A percentile compares a stretch with the other conserved stretches of the same genome.
Conservation (phyloP, 2,888 invertebrate genomes). For the Cheilosia vulpina region DNA sequence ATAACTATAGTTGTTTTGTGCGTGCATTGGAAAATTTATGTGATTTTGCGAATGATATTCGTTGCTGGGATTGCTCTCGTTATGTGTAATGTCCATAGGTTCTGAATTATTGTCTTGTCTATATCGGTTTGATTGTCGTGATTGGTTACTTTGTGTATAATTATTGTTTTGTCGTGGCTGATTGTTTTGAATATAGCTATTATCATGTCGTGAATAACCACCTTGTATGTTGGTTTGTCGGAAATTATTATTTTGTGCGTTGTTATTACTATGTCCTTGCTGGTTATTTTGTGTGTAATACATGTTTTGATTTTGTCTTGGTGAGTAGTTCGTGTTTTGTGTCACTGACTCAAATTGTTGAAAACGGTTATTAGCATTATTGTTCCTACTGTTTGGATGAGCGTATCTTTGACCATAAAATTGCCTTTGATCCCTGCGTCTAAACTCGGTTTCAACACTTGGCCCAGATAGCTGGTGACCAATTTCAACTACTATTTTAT, state of each 20-base stretch:
- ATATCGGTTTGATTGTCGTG: constrained; percentile 3
- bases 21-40: constrained; percentile 3
- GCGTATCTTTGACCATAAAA: too few species aligned
- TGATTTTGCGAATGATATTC: background rate
- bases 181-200: background rate
- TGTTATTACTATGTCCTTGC: background rate
- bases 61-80: background rate
- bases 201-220: background rate
- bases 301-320: background rate
- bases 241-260: too few species aligned
- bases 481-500: constrained; percentile 6
- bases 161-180: background rate
- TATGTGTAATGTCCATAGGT: constrained; percentile 42
- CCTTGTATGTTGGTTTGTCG: too few species aligned
- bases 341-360: background rate
- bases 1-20: background rate
- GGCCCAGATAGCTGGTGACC: constrained; percentile 16
- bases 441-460: too few species aligned
- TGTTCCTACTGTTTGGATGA: background rate
- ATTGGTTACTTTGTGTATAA: constrained; percentile 1
- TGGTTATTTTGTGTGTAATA: background rate
- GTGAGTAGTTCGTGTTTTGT: background rate
- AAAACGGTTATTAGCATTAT: background rate
- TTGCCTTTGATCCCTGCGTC: background rate
- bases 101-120: background rate